Evolutionary conservation across 2,888 invertebrate species (phyloP), one percentile per base, ranked within the genome.

Genomic region (Hypomecis punctinalis): DNA sequence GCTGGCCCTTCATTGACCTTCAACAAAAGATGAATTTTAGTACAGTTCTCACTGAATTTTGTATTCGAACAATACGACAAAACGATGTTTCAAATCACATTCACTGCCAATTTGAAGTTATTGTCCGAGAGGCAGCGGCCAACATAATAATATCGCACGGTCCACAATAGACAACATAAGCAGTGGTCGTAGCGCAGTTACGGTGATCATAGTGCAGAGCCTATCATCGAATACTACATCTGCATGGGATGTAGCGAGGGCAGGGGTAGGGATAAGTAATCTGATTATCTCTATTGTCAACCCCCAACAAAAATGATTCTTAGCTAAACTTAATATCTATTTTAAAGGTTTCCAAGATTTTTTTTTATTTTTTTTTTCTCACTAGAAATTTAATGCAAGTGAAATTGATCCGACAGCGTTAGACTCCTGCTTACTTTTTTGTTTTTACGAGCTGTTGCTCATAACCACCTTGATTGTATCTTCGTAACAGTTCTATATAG

Each of bases 151-250:
- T 62, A 66, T 61, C 61, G 42, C 60, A 63, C 7, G 40, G 61
- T 51, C 45, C 52, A 46, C 48, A 23, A 23, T 23, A 23, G 23
- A 23, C 23, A 23, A 23, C 23, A 63, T 62, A 63, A 66, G 69
- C 66, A 66, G 69, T 58, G 63, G 66, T 67, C 63, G 67, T 57
- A 67, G 65, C 55, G 61, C 63, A 63, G 72, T 66, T 67, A 68
- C 46, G 61, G 68, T 60, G 59, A 66, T 67, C 66, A 63, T 48
- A 40, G 48, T 66, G 64, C 66, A 59, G 66, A 43, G 45, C 56
- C 23, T 37, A 39, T 58, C 61, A 49, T 62, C 58, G 64, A 64
- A 70, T 67, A 64, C 59, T 66, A 66, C 68, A 54, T 72, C 66
- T n/a, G 5, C 6, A 43, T 11, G 54, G 53, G 42, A 11, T 43